Percentiles rank a stretch among this genome's conserved stretches.
These are phyloP conservation scores for Neomonachus schauinslandi DNA, from an alignment of 2,113 vertebrate genomes.

Conservation along the genomic window DNA sequence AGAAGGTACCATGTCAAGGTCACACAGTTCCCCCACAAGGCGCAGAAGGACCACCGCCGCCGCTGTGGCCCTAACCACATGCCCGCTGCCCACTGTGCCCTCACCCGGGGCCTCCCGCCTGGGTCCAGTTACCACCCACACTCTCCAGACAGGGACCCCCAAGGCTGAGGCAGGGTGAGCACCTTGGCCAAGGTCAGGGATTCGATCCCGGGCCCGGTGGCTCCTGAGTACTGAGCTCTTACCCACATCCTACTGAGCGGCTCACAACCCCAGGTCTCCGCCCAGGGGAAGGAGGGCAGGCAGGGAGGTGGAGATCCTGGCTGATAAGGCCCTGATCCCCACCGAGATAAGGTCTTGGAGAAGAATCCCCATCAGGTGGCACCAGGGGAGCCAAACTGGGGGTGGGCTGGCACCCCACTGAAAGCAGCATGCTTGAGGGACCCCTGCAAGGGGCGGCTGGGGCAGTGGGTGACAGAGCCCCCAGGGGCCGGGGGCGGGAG, in stretches of 20 bases:
- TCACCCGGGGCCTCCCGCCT: background rate
- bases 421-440: background rate
- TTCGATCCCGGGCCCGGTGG: background rate
- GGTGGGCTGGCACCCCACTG: background rate
- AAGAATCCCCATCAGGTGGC: background rate
- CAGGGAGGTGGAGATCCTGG: background rate
- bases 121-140: rapidly evolving
- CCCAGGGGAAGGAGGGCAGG: background rate
- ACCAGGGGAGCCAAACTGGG: background rate
- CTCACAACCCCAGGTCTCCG: background rate
- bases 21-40: background rate
- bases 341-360: background rate
- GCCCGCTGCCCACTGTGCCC: rapidly evolving
- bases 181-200: conserved; percentile 3
- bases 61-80: rapidly evolving
- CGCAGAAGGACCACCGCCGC: background rate
- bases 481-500: conserved; percentile 14
- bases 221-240: background rate
- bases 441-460: background rate
- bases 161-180: too few species aligned
- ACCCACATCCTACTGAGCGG: background rate
- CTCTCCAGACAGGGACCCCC: background rate
- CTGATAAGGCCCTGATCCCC: background rate
- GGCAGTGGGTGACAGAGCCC: conserved; percentile 37
- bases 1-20: background rate